Evolutionary conservation across 2,888 invertebrate species (phyloP), one percentile per base, ranked within the genome.

Genomic region (Leucophenga montana): DNA sequence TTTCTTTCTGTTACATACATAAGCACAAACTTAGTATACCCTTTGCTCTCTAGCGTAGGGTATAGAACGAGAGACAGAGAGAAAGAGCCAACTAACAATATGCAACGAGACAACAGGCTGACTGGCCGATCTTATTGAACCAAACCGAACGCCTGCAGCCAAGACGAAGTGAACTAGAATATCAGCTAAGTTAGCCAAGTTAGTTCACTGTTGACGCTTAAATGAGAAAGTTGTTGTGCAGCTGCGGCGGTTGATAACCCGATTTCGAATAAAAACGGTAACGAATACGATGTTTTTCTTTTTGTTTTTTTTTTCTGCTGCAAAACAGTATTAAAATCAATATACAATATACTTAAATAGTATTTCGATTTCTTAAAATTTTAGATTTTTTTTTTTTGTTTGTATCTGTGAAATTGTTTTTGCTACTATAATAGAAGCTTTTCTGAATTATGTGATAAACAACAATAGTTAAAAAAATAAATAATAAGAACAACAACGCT

Each of bases 201-300:
- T 71, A 80, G 80, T 82, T 80, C 76, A 77, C 72, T 76, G 77
- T 78, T 73, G 80, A 75, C 78, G 76, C 71, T 82, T 74, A 72
- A 69, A 78, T 77, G 78, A 78, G 78, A 78, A 78, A 78, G 80
- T 83, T 71, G 78, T 11, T 16, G 20, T 70, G 70, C 71, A 66
- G 75, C 74, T 72, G 48, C 66, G 69, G 74, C 71, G 74, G 62
- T 44, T 22, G 65, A 13, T 16, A 50, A 50, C 50, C 39, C 39
- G 11, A 39, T 5, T 39, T 39, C 11, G 11, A 39, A 39, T 39
- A 39, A 39, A 39, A 11, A 39, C 39, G 39, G 54, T 44, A 78
- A 62, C 69, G 65, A 68, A 46, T 69, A 16, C 68, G 54, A 27
- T 46, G 67, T 33, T 66, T 56, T 71, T 56, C 16, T 22, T 65